Evolutionary conservation across 2,888 invertebrate genomes (phyloP), one percentile per base, ranked within the genome.

Genomic region (Notocelia uddmanniana): DNA sequence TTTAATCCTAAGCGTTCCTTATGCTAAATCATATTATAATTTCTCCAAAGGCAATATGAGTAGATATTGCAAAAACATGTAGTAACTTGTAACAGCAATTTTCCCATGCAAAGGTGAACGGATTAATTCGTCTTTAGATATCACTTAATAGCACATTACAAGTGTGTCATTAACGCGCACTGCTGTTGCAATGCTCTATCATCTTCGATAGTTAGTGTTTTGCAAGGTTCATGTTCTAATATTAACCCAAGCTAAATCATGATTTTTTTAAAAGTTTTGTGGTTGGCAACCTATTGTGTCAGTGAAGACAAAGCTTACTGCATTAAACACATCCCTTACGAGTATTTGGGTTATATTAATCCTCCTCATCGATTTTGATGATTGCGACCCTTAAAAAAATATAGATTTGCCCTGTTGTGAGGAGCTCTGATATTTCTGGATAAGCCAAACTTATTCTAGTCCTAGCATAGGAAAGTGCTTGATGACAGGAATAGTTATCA

Each of bases 101-200:
- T 90, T 89, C 89, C 82, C 88, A 88, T 79, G 84, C 82, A 75
- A 88, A 86, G 90, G 90, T 88, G 89, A 89, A 89, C 86, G 86
- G 84, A 84, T 88, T 71, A 74, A 63, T 81, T 82, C 78, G 85
- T 84, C 84, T 80, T 78, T 55, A 77, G 80, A 83, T 83, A 83
- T 81, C 79, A 79, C 80, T 81, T 84, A 84, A 81, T 81, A 80
- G 79, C 75, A 78, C 69, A 76, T 76, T 70, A 72, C 73, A 76
- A 63, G 34, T 63, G 70, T 68, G 77, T 74, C 82, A 83, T 83
- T 83, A 85, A 77, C 75, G 74, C 55, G 74, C 77, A 75, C 76
- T 74, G 75, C 76, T 77, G 64, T 77, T 80, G 77, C 80, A 82
- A 84, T 82, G 81, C 62, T 78, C 76, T 69, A 11, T 76, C 70